These are phyloP conservation scores for Nephotettix cincticeps DNA, from an alignment of 1,140 invertebrate genomes.

Conservation along the genomic window DNA sequence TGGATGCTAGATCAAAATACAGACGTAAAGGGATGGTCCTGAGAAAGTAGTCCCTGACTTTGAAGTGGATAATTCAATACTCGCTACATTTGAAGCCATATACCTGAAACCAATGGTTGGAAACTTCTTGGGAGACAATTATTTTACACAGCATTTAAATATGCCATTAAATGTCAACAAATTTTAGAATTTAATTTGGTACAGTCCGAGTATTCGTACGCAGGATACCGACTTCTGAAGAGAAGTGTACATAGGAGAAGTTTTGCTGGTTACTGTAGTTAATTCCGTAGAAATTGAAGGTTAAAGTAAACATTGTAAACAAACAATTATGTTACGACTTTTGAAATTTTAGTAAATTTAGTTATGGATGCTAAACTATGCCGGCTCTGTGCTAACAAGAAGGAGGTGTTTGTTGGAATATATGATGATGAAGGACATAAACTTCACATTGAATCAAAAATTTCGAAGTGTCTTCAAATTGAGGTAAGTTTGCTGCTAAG, in stretches of 20 bases:
- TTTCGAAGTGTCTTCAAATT: conserved; percentile 52
- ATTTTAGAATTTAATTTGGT: too few species aligned
- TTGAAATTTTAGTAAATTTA: neutral
- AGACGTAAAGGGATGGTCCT: too few species aligned
- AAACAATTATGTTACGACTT: conserved; percentile 14
- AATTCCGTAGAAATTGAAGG: neutral
- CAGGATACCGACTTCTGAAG: neutral
- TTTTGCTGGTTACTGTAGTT: conserved; percentile 30
- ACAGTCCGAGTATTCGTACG: conserved; percentile 15
- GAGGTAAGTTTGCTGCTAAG: conserved; percentile 48
- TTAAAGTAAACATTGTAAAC: conserved; percentile 25
- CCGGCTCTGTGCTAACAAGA: conserved; percentile 35
- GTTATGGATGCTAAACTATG: conserved; percentile 28
- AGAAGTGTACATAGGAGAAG: neutral
- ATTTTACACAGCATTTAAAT: too few species aligned
- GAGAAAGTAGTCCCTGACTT: too few species aligned
- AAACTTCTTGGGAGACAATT: too few species aligned
- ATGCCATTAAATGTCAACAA: too few species aligned
- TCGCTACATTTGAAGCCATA: too few species aligned
- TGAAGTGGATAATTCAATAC: too few species aligned
- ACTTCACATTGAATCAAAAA: conserved; percentile 49
- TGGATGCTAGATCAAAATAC: too few species aligned
- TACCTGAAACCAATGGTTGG: too few species aligned
- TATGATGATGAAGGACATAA: conserved; percentile 51
- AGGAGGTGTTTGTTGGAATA: conserved; percentile 41